Conservation (phyloP, 2,113 vertebrate species). For the Oceanodroma tethys region DNA sequence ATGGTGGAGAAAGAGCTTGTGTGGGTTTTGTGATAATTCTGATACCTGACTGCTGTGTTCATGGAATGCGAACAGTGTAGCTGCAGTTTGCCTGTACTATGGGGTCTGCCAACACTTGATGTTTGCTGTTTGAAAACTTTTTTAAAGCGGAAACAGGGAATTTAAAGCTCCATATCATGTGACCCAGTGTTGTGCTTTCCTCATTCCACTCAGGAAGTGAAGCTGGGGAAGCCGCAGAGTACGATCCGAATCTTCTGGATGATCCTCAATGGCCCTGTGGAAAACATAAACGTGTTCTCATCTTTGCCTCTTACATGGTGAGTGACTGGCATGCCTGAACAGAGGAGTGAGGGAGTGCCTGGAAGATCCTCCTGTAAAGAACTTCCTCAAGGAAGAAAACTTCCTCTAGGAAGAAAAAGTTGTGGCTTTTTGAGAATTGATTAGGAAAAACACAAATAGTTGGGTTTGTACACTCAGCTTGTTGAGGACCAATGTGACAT, state of each 20-base stretch:
- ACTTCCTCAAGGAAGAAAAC: neutral
- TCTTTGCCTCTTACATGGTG: slow-evolving; percentile 98
- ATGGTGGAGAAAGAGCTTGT: neutral
- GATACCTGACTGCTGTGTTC: neutral
- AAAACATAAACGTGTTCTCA: slow-evolving; percentile 96
- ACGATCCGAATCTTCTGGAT: slow-evolving; percentile 91
- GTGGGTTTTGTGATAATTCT: neutral
- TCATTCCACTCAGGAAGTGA: slow-evolving; percentile 72
- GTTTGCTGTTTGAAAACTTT: neutral
- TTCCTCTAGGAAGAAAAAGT: neutral
- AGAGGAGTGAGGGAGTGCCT: neutral
- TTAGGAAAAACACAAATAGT: neutral
- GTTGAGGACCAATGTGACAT: neutral
- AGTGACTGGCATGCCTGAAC: slow-evolving; percentile 8
- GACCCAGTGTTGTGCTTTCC: neutral
- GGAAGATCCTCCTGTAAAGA: neutral
- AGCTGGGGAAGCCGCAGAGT: slow-evolving; percentile 81
- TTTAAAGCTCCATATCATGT: neutral
- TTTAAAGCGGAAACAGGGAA: neutral
- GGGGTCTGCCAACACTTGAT: neutral
- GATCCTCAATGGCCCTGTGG: slow-evolving; percentile 98
- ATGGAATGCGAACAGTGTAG: neutral
- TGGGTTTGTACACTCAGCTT: neutral
- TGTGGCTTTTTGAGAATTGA: neutral
- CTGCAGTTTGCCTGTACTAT: neutral